Evolutionary conservation across 2,888 invertebrate species (phyloP).

Genomic region (Bimastos eiseni): DNA sequence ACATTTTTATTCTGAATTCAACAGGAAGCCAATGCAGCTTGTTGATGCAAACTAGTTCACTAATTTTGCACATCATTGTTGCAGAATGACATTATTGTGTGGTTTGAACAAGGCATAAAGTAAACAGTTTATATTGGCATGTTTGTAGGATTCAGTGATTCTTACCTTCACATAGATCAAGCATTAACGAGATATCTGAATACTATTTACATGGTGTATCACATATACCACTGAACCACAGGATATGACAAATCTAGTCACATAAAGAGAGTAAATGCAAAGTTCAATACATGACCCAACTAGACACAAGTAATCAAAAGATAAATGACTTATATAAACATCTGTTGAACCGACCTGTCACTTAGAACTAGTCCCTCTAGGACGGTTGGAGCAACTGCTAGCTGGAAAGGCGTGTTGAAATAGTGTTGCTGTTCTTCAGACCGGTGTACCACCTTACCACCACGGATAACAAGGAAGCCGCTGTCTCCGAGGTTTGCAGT

Average conservation of each 20-base stretch:
- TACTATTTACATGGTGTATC: not conserved
- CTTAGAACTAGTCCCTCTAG: slow-evolving; percentile 79
- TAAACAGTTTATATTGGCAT: not conserved
- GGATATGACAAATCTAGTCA: not conserved
- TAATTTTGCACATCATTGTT: not conserved
- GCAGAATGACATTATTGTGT: no score
- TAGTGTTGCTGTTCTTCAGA: slow-evolving; percentile 97
- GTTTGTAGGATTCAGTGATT: not conserved
- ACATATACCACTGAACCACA: not conserved
- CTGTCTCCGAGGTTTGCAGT: slow-evolving; percentile 99
- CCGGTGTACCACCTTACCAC: slow-evolving; percentile 74
- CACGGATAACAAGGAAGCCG: slow-evolving; percentile 65
- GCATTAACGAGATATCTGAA: not conserved
- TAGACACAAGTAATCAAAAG: not conserved
- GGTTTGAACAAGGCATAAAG: not conserved
- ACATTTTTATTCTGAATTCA: no score
- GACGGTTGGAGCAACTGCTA: slow-evolving; percentile 89
- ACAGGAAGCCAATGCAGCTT: no score
- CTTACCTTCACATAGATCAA: not conserved
- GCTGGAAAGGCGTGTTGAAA: slow-evolving; percentile 97
- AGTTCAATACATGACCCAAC: not conserved
- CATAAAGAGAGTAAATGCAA: not conserved
- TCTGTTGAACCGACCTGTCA: slow-evolving; percentile 71
- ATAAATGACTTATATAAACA: not conserved
- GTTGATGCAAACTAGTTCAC: not conserved